A percentile compares a stretch with the other conserved stretches of the same genome.
These are phyloP conservation scores for Rhadinocentrus ornatus DNA, from an alignment of 2,797 vertebrate species.

Conservation along the genomic window DNA sequence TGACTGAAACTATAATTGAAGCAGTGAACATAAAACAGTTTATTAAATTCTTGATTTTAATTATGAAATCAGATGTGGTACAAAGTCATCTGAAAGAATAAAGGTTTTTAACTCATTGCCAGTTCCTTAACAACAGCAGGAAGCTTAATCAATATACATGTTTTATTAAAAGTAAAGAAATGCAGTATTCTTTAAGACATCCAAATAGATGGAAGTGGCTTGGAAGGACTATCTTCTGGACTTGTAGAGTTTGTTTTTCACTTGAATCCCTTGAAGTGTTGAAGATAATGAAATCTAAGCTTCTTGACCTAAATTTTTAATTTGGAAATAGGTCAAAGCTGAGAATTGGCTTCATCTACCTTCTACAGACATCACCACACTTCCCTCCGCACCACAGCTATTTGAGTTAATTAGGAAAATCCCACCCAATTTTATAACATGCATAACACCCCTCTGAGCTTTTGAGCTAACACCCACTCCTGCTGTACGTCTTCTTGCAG, in stretches of 20 bases:
- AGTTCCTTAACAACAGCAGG: not conserved
- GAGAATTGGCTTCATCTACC: conserved; percentile 38
- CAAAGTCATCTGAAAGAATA: not conserved
- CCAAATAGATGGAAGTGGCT: not conserved
- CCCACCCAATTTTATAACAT: not conserved
- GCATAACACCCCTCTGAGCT: conserved; percentile 5
- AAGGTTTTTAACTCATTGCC: not conserved
- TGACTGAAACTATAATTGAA: not conserved
- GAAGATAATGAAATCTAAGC: conserved; percentile 39
- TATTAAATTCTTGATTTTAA: not conserved
- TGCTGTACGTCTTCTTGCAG: conserved; percentile 73
- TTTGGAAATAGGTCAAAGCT: conserved; percentile 55
- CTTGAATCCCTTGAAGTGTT: conserved; percentile 16
- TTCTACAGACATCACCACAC: conserved; percentile 6
- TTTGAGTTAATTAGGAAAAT: conserved; percentile 23
- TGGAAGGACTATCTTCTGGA: not conserved
- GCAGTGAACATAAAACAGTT: not conserved
- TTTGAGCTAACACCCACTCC: conserved; percentile 39
- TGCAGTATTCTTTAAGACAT: not conserved
- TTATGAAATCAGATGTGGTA: not conserved
- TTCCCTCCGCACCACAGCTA: conserved; percentile 11
- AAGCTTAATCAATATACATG: not conserved
- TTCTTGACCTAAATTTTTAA: conserved; percentile 39
- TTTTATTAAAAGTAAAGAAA: not conserved
- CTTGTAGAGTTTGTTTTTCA: not conserved